These are phyloP conservation scores for Monochamus alternatus DNA, from an alignment of 2,888 invertebrate genomes.

Conservation along the genomic window DNA sequence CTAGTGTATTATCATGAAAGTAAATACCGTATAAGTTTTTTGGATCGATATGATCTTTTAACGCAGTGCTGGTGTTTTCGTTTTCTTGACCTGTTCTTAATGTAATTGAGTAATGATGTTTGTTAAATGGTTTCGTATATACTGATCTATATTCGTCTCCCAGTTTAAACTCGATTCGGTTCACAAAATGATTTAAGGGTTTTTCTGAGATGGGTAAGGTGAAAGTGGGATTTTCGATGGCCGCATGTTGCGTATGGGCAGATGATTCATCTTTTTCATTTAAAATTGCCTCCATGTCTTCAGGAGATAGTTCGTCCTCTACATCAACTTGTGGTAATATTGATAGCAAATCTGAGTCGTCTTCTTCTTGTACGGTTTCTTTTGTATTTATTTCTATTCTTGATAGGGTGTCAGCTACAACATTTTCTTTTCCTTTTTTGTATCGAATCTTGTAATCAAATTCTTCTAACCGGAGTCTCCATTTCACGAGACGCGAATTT, in stretches of 20 bases:
- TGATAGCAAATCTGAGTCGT: conserved; percentile 2
- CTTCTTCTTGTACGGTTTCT: conserved; percentile 28
- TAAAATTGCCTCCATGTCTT: conserved; percentile 9
- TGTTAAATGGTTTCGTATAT: conserved; percentile 43
- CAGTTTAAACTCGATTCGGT: conserved; percentile 34
- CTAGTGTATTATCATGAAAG: background rate
- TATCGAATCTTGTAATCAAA: conserved; percentile 22
- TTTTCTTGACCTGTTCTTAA: conserved; percentile 30
- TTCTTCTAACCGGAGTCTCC: conserved; percentile 36
- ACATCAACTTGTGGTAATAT: conserved; percentile 10
- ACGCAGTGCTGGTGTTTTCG: conserved; percentile 34
- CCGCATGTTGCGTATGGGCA: conserved; percentile 36
- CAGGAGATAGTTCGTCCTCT: background rate
- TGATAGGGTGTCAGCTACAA: conserved; percentile 44
- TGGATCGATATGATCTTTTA: conserved; percentile 33
- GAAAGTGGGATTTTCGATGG: conserved; percentile 37
- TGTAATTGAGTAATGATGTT: conserved; percentile 38
- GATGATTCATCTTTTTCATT: background rate
- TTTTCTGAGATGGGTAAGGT: conserved; percentile 44
- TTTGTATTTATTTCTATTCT: background rate
- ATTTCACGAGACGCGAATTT: conserved; percentile 36
- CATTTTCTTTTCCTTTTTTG: conserved; percentile 47
- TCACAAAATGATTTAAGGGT: conserved; percentile 38
- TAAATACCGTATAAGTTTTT: conserved; percentile 27
- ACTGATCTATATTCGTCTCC: conserved; percentile 36